Evolutionary conservation across 2,113 vertebrate species (phyloP), one percentile per base, ranked within the genome.

Genomic region (Passer domesticus): DNA sequence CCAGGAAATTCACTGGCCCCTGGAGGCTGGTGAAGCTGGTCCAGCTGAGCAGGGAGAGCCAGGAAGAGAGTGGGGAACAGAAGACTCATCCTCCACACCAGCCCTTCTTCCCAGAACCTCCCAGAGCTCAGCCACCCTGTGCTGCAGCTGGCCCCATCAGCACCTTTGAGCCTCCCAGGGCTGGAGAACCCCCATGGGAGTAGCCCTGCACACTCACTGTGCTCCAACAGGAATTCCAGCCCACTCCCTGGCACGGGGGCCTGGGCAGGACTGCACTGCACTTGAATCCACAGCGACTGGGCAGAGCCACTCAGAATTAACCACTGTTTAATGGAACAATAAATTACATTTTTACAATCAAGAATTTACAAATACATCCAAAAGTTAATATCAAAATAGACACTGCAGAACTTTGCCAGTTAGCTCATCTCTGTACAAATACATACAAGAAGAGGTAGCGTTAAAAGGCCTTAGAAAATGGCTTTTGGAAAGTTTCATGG

Each of bases 341-440:
- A 95, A 90, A 89, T 93, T 73, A 80, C 12, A 30, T 78, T 74
- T 95, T 89, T 90, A 94, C 85, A 96, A 64, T 25, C 23, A 60
- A 90, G 41, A 63, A 55, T 78, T 94, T 94, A 92, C 92, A 96
- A 94, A 94, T 37, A 43, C 80, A 87, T 78, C 73, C 39, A 81
- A 89, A 93, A 93, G 62, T 81, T 81, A 77, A 1, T 92, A 95
- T 10, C 52, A 96, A 95, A 96, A 96, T 92, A 96, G 87, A 87
- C 21, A 20, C 31, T 60, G 81, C 7, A 66, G 60, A 68, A 49
- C 62, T 33, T 30, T 55, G 67, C 49, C 16, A 6, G 28, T 72
- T 14, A 6, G 58, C 47, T 78, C 16, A 9, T 62, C 76, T 81
- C 90, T 87, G 49, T 96, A 96, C 90, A 95, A 84, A 74, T 52